phyloP scores from a whole-genome alignment of 2,888 invertebrate species.

The Lacanobia oleracea region DNA sequence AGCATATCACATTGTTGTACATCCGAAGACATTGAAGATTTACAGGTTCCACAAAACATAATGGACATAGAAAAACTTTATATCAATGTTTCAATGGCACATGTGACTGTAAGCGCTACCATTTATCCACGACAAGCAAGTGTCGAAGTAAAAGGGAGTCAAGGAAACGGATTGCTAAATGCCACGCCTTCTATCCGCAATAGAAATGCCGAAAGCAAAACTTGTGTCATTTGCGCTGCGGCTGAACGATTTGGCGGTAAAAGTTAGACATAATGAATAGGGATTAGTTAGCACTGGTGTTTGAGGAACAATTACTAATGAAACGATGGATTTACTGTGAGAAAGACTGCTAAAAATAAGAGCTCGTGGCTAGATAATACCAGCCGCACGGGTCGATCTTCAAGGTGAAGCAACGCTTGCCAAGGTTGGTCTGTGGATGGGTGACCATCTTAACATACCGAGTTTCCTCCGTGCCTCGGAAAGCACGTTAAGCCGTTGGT shows the following conservation, averaged over 20 bases:
- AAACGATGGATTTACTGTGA: neutral
- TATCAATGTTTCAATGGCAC: slow-evolving; percentile 19
- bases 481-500: too few relatives aligned
- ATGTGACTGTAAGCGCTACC: slow-evolving; percentile 20
- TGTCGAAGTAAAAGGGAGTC: slow-evolving; percentile 44
- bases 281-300: slow-evolving; percentile 5
- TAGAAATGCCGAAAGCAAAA: slow-evolving; percentile 49
- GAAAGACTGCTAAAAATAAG: neutral
- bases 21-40: neutral
- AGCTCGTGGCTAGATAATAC: too few relatives aligned
- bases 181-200: slow-evolving; percentile 52
- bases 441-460: too few relatives aligned
- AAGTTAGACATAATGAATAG: slow-evolving; percentile 39
- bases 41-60: neutral
- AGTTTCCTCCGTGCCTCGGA: too few relatives aligned
- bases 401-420: too few relatives aligned
- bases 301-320: neutral
- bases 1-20: too few relatives aligned
- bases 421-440: too few relatives aligned
- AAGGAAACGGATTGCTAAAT: slow-evolving; percentile 43
- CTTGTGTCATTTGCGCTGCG: slow-evolving; percentile 44
- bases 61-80: neutral
- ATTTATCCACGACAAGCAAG: slow-evolving; percentile 55
- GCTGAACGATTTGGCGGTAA: slow-evolving; percentile 26
- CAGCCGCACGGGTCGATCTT: too few relatives aligned